Percentiles rank a stretch among this genome's conserved stretches.
phyloP scores from a whole-genome alignment of 1,140 invertebrate species.

The Cepaea nemoralis region DNA sequence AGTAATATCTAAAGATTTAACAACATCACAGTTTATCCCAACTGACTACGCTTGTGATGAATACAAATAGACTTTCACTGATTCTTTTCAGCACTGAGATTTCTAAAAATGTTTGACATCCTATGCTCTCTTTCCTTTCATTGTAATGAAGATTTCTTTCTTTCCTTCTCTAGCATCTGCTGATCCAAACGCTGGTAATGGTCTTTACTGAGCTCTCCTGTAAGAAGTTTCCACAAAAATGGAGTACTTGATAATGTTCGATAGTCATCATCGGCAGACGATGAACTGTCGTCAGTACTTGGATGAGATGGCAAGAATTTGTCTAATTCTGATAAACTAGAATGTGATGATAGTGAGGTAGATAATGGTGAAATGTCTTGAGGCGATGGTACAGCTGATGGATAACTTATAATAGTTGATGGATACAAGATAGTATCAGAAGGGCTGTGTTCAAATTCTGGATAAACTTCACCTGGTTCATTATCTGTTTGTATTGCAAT shows the following conservation, averaged over 20 bases:
- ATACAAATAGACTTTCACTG: too few relatives aligned
- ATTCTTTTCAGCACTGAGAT: too few relatives aligned
- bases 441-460: constrained; percentile 32
- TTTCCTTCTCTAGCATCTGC: constrained; percentile 28
- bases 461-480: constrained; percentile 25
- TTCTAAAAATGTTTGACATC: too few relatives aligned
- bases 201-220: constrained; percentile 33
- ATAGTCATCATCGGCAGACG: not conserved
- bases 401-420: not conserved
- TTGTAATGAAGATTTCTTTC: constrained; percentile 6
- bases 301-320: not conserved
- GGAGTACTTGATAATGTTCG: not conserved
- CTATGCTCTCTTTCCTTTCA: too few relatives aligned
- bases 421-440: constrained; percentile 28
- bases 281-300: constrained; percentile 6
- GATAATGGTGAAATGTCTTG: not conserved
- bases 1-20: too few relatives aligned
- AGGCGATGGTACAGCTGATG: not conserved
- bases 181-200: constrained; percentile 29
- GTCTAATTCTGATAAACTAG: constrained; percentile 24
- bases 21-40: too few relatives aligned
- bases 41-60: too few relatives aligned
- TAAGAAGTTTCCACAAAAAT: constrained; percentile 33
- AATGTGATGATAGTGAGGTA: not conserved
- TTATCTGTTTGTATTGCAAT: constrained; percentile 35